phyloP scores from a whole-genome alignment of 2,113 vertebrate species.

The Dascyllus trimaculatus region DNA sequence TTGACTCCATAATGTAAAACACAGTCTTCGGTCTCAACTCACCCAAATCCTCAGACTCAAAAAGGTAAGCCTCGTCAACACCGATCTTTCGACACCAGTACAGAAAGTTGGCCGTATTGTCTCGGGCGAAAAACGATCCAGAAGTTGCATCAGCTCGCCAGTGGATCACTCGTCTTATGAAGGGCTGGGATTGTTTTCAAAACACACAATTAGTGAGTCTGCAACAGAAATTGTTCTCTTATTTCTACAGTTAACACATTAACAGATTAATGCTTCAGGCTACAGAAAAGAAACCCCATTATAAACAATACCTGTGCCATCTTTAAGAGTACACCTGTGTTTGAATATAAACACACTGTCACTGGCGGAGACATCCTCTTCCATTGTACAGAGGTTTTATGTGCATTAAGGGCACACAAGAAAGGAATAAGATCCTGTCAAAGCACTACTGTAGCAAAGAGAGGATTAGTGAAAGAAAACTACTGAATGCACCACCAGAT shows the following conservation, averaged over 20 bases:
- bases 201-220: conserved; percentile 5
- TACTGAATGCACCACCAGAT: not conserved
- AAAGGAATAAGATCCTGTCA: conserved; percentile 12
- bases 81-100: conserved; percentile 98
- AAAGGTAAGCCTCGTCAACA: conserved; percentile 93
- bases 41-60: conserved; percentile 99
- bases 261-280: not conserved
- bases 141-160: conserved; percentile 94
- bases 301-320: not conserved
- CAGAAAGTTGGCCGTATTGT: conserved; percentile 98
- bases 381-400: not conserved
- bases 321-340: not conserved
- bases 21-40: conserved; percentile 69
- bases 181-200: conserved; percentile 61
- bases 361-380: not conserved
- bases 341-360: not conserved
- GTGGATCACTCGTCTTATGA: conserved; percentile 89
- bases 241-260: conserved; percentile 4
- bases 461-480: conserved; percentile 7
- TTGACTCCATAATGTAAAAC: not conserved
- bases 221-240: not conserved
- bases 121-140: conserved; percentile 97
- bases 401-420: not conserved
- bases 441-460: conserved; percentile 10
- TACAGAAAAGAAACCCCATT: not conserved